Percentiles rank a stretch among this genome's conserved stretches.
These are phyloP conservation scores for Cataglyphis livida DNA, from an alignment of 2,888 invertebrate species.

Conservation along the genomic window DNA sequence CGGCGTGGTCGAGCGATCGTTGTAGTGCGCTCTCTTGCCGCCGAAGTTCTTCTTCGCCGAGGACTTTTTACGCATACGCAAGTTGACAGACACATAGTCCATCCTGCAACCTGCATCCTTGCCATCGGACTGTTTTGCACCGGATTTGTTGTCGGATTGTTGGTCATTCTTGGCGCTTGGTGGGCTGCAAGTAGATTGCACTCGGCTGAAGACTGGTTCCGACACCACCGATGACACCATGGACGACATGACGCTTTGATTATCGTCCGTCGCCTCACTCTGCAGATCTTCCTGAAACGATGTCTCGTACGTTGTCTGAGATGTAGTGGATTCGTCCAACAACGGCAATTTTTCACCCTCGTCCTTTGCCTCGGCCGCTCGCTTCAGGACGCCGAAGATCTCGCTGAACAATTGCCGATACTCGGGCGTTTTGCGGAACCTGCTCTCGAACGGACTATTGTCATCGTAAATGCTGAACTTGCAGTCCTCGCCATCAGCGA, in stretches of 20 bases:
- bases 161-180: constrained; percentile 7
- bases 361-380: constrained; percentile 93
- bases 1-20: constrained; percentile 69
- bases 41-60: constrained; percentile 88
- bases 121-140: neutral
- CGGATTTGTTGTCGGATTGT: constrained; percentile 37
- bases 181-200: constrained; percentile 40
- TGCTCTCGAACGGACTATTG: constrained; percentile 92
- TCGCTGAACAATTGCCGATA: constrained; percentile 93
- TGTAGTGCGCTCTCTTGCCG: constrained; percentile 63
- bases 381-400: constrained; percentile 93
- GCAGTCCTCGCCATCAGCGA: constrained; percentile 94
- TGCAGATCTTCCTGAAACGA: constrained; percentile 88
- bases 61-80: constrained; percentile 88
- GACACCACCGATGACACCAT: constrained; percentile 88
- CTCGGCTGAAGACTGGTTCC: constrained; percentile 79
- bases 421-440: constrained; percentile 93
- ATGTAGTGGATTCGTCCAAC: constrained; percentile 88
- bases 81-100: constrained; percentile 90
- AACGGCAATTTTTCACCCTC: constrained; percentile 92
- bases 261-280: constrained; percentile 90
- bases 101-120: constrained; percentile 79
- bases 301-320: constrained; percentile 89
- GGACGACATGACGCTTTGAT: constrained; percentile 92
- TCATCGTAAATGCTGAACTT: constrained; percentile 94